Evolutionary conservation across 2,888 invertebrate species (phyloP), one percentile per base, ranked within the genome.

Genomic region (Phortica okadai): DNA sequence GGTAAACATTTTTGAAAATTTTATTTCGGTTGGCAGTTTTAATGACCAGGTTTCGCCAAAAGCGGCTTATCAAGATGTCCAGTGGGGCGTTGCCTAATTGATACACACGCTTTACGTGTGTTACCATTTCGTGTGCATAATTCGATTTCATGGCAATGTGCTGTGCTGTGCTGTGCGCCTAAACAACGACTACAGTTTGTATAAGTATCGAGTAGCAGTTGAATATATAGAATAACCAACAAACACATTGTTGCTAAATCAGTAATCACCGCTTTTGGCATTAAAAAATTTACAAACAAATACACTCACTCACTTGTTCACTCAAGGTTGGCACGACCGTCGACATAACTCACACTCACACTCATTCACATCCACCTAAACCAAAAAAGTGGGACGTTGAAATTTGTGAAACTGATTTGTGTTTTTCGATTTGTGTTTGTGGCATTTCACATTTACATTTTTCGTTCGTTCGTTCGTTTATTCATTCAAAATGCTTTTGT

Each of bases 231-330:
- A 56, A 83, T 87, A 87, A 84, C 80, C 83, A 76, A 85, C 88
- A 85, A 85, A 83, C 88, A 88, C 88, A 85, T 85, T 85, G 85
- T 85, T 78, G 87, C 83, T 84, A 88, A 85, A 86, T 87, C 83
- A 86, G 79, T 85, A 83, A 84, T 82, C 82, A 72, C 70, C 33
- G 25, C 33, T 72, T 62, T 72, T 56, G 70, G 33, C 33, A 72
- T 72, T 54, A 33, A 54, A 67, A 64, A 64, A 33, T 64, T 64
- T 64, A 64, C 50, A 84, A 33, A 80, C 73, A 44, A 4, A 14
- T 10, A 33, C 41, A 72, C 5, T n/a, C 16, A 33, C 25, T 6
- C 21, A 33, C n/a, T 33, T 33, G 33, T 33, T 33, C 8, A 62
- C 62, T 62, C 21, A 62, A 62, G 58, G n/a, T 59, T 11, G 58